Base-by-base conservation (phyloP, 1,140 invertebrate genomes). In the Arion vulgaris region DNA sequence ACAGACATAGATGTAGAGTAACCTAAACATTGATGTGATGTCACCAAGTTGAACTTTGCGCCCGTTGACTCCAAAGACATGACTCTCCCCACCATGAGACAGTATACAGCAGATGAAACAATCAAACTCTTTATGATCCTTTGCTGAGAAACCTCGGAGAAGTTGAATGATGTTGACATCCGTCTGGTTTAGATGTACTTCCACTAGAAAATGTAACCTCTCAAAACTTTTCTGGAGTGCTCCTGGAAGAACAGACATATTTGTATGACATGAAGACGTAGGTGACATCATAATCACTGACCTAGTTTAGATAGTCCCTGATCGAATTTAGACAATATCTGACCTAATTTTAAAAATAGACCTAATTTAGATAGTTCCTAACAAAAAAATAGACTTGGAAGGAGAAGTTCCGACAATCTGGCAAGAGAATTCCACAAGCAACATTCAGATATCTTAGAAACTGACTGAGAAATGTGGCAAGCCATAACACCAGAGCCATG, bases 41-140 rank as follows among this genome's bases (percentile, higher is more conserved):
- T 88, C 84, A 72, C 86, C 83, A 39, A 91, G 83, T 17, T 84
- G 66, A 1, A 92, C 82, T 1, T 79, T 71, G 11, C 76, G 62
- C 15, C 88, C 89, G 78, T 92, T 87, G 0, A 85, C 78, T 9
- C 91, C 91, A 82, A 87, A 88, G 32, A 92, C 51, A n/a, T 85
- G 38, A 53, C 86, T 88, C 57, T 87, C 74, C 17, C 85, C 85
- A 15, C 91, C 91, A 76, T 92, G 91, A 9, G 89, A 87, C 36
- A 92, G 77, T 32, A 92, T 87, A 69, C 85, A 87, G 82, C 86
- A 88, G 17, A 87, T 87, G 77, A 90, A 90, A 82, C 86, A 88
- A 72, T 90, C 88, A 83, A 80, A 88, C 1, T 85, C 66, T 1
- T 13, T 68, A 69, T 90, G 88, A 68, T 86, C 79, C 26, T 79